Evolutionary conservation across 2,113 vertebrate genomes (phyloP).

Genomic region (Bujurquina vittata): DNA sequence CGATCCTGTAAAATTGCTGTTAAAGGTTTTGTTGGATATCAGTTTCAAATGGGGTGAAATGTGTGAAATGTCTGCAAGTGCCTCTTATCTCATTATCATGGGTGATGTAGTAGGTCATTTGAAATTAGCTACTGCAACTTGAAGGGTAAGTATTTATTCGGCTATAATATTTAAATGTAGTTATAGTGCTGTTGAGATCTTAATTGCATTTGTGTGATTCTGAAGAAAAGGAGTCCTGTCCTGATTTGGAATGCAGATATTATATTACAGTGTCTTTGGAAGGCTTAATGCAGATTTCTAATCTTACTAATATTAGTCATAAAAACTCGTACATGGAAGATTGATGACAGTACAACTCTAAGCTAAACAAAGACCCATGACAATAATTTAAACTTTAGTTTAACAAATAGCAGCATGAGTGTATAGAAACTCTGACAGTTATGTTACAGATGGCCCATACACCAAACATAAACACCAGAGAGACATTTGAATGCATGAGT

Average conservation of each 20-base stretch:
- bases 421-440: neutral
- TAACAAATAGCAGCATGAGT: neutral
- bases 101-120: neutral
- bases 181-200: neutral
- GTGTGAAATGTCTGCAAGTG: slow-evolving; percentile 1
- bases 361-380: neutral
- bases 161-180: neutral
- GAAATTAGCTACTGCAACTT: neutral
- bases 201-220: neutral
- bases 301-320: neutral
- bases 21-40: slow-evolving; percentile 3
- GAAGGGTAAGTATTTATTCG: neutral
- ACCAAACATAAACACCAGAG: neutral
- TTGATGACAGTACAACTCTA: neutral
- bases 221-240: neutral
- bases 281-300: neutral
- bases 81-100: neutral
- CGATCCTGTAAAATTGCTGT: neutral
- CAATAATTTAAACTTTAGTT: neutral
- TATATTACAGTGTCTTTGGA: neutral
- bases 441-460: neutral
- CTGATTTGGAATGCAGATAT: neutral
- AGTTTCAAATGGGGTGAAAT: slow-evolving; percentile 15
- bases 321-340: neutral
- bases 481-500: neutral